A percentile compares a stretch with the other conserved stretches of the same genome.
phyloP scores from a whole-genome alignment of 2,113 vertebrate genomes.

The Corynorhinus townsendii region DNA sequence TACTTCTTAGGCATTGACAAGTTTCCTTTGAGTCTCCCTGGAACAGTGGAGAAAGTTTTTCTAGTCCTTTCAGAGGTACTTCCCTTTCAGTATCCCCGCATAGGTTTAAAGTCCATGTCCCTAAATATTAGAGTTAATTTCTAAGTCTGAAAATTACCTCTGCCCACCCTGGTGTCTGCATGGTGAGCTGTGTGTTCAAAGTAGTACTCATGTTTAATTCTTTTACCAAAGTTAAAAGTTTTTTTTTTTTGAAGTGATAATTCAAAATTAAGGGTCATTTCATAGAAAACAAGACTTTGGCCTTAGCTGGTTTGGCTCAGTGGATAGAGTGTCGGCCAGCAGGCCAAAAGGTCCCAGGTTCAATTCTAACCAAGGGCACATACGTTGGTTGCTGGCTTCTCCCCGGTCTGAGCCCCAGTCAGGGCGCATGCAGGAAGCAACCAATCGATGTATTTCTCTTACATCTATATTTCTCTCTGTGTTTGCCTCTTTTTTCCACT shows the following conservation, averaged over 20 bases:
- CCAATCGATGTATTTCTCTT: too few species aligned
- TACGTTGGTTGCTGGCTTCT: too few species aligned
- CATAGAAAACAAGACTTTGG: neutral
- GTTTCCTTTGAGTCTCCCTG: neutral
- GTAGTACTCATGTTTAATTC: neutral
- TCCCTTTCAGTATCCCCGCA: neutral
- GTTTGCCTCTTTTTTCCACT: too few species aligned
- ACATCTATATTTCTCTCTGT: too few species aligned
- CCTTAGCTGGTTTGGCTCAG: too few species aligned
- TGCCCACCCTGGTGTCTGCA: neutral
- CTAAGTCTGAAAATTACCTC: neutral
- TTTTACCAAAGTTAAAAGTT: neutral
- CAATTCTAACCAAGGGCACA: too few species aligned
- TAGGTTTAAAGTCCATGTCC: neutral
- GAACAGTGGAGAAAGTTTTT: neutral
- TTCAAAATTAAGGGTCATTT: neutral
- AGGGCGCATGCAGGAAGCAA: too few species aligned
- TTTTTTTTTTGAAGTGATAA: neutral
- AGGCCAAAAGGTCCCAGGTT: too few species aligned
- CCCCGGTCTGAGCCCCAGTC: too few species aligned
- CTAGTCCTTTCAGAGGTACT: neutral
- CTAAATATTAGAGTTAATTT: neutral
- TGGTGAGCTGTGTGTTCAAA: neutral
- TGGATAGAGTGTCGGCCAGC: too few species aligned
- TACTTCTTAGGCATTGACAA: neutral